phyloP scores from a whole-genome alignment of 2,888 invertebrate species.

The Agrotis ipsilon region DNA sequence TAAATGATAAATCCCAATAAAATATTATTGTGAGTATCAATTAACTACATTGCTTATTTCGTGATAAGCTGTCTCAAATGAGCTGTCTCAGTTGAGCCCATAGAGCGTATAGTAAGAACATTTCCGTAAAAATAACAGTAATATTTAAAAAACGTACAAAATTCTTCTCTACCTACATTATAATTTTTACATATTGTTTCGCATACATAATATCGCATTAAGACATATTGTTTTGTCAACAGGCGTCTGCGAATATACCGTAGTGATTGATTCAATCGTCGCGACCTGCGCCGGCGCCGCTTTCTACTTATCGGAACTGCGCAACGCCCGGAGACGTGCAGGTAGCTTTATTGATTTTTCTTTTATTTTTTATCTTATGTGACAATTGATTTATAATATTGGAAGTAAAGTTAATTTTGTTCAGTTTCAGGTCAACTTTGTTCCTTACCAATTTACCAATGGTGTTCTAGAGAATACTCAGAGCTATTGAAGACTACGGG shows the following conservation, averaged over 20 bases:
- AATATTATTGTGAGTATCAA: no score
- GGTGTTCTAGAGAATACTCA: not conserved
- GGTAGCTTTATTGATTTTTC: conserved; percentile 56
- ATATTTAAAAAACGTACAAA: not conserved
- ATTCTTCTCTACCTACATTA: no score
- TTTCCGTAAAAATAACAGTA: not conserved
- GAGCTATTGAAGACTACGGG: not conserved
- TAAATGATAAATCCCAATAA: no score
- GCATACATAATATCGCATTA: conserved; percentile 18
- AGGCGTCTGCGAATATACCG: conserved; percentile 32
- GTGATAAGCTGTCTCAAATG: no score
- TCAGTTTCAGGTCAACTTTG: not conserved
- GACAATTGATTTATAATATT: conserved; percentile 17
- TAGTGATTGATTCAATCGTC: conserved; percentile 57
- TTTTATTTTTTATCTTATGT: conserved; percentile 36
- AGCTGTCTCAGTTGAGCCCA: no score
- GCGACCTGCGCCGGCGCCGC: conserved; percentile 48
- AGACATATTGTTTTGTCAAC: conserved; percentile 51
- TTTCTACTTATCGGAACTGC: conserved; percentile 54
- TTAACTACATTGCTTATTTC: no score
- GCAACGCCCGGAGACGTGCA: conserved; percentile 41
- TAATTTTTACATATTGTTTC: no score
- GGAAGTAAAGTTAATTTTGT: not conserved
- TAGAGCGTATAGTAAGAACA: not conserved
- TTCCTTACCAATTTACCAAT: not conserved